These are phyloP conservation scores for Aldrovandia affinis DNA, from an alignment of 2,797 vertebrate species.

Conservation along the genomic window DNA sequence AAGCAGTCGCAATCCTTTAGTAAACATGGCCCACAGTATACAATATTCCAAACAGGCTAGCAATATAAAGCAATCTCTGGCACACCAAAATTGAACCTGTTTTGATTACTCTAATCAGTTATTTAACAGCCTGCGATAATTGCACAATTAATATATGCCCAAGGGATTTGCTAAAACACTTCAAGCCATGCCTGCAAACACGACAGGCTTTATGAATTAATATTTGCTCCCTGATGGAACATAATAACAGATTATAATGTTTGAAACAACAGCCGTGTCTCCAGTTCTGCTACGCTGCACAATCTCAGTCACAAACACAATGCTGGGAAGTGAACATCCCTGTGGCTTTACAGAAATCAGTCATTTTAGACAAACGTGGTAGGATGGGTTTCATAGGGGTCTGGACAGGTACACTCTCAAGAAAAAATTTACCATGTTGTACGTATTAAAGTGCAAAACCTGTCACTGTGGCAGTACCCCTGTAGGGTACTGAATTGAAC, in stretches of 20 bases:
- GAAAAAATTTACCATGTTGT: no score
- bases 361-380: no score
- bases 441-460: no score
- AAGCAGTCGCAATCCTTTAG: no score
- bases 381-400: no score
- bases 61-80: neutral
- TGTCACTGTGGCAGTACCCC: no score
- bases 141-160: neutral
- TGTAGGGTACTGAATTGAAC: no score
- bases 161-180: neutral
- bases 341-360: no score
- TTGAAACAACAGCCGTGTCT: neutral
- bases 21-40: neutral
- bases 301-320: neutral
- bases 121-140: neutral
- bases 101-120: slow-evolving; percentile 1
- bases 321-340: no score
- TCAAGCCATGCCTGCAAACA: neutral
- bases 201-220: neutral
- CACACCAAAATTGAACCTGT: neutral
- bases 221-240: neutral
- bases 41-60: neutral
- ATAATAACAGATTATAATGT: neutral
- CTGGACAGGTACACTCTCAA: no score
- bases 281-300: neutral